Evolutionary conservation across 92 coral and sea anemone species (phyloP), one percentile per base, ranked within the genome.

Genomic region (Heliopora coerulea): DNA sequence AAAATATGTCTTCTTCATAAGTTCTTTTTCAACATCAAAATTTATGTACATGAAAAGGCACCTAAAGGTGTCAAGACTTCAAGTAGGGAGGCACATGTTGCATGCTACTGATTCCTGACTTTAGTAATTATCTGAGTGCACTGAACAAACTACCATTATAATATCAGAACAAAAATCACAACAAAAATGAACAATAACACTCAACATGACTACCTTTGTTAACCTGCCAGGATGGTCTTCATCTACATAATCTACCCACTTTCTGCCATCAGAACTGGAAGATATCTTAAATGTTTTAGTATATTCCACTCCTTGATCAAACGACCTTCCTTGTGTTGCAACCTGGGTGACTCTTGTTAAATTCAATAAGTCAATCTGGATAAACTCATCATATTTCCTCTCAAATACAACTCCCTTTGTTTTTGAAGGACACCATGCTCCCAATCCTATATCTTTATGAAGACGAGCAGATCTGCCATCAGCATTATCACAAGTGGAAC

Each of bases 361-460:
- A 15, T 23, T 44, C 26, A 56, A 62, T 26, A 91, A 62, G 11
- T 65, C 41, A 12, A 91, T 68, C 78, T 85, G 88, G 27, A 76
- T 54, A 49, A 46, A 91, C 78, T 91, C 85, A 54, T 66, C 56
- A 37, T 62, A 64, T 68, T 78, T 11, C 2, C 0, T 79, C 49
- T 31, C 13, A 8, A 19, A 32, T n/a, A 0, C 59, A 63, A 49
- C 64, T 54, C 73, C 72, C 39, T 28, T 12, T 31, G 0, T 0
- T 0, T 0, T 49, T 25, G 61, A 11, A 8, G 96, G 91, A 32
- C 97, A 91, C 97, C 97, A 91, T 7, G 86, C 97, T 0, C 96
- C 90, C 62, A 59, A 37, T 5, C 68, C 79, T 21, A 29, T 40
- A 11, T 31, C 20, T 0, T 24, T 24, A 34, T 82, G 56, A 12